Conservation (phyloP, 2,888 invertebrate genomes). For the Apamea sordens region DNA sequence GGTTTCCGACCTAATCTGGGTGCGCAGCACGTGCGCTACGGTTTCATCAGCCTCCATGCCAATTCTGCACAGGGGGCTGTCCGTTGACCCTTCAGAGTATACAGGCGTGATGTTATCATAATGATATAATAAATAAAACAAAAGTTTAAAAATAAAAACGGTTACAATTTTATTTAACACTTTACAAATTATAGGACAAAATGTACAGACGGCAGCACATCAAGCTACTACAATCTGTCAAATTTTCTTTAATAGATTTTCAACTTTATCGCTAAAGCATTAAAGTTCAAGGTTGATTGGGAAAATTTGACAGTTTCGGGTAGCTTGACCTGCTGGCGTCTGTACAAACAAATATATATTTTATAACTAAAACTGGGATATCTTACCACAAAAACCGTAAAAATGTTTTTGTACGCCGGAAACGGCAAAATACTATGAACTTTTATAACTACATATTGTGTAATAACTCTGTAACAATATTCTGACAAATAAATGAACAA, state of each 20-base stretch:
- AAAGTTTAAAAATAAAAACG: background rate
- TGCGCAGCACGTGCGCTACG: no score
- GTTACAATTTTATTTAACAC: slow-evolving; percentile 42
- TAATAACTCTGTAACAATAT: background rate
- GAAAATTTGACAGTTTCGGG: no score
- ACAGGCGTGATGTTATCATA: no score
- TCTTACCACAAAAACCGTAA: background rate
- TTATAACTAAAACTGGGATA: slow-evolving; percentile 37
- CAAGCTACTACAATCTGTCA: no score
- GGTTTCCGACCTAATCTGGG: no score
- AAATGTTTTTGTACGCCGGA: background rate
- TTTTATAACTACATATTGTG: background rate
- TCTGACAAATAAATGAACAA: background rate
- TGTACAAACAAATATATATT: background rate
- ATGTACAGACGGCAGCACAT: background rate
- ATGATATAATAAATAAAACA: background rate
- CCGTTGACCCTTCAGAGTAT: no score
- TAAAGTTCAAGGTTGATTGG: no score
- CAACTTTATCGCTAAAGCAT: no score
- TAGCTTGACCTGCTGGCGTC: no score
- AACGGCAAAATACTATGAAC: background rate
- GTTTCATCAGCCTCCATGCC: no score
- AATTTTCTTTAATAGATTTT: no score
- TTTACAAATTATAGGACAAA: slow-evolving; percentile 1
- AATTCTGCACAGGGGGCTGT: no score